Evolutionary conservation across 2,888 invertebrate genomes (phyloP).

Genomic region (Himalopsyche anomala): DNA sequence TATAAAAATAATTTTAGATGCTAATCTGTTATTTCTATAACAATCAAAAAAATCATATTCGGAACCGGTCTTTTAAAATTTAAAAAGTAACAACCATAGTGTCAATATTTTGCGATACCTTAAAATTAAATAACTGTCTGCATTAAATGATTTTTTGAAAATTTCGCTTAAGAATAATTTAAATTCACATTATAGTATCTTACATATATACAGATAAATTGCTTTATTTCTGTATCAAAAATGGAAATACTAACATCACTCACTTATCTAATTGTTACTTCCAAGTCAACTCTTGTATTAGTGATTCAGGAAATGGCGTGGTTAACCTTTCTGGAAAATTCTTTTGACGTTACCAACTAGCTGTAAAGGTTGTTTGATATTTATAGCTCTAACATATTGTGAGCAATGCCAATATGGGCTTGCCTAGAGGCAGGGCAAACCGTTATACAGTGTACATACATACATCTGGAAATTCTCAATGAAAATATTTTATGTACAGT

Average conservation of each 20-base stretch:
- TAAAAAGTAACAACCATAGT: too few relatives aligned
- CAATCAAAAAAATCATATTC: too few relatives aligned
- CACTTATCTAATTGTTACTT: conserved; percentile 5
- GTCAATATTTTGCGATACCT: too few relatives aligned
- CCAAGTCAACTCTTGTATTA: not conserved
- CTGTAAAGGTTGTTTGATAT: conserved; percentile 2
- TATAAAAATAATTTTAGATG: too few relatives aligned
- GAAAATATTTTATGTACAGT: not conserved
- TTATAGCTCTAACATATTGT: conserved; percentile 1
- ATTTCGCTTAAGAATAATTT: too few relatives aligned
- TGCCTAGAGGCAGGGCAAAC: not conserved
- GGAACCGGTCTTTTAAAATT: too few relatives aligned
- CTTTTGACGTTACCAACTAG: conserved; percentile 11
- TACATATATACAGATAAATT: too few relatives aligned
- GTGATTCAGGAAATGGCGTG: not conserved
- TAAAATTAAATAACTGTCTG: too few relatives aligned
- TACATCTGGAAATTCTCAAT: not conserved
- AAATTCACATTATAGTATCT: too few relatives aligned
- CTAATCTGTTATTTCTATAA: too few relatives aligned
- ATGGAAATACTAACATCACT: not conserved
- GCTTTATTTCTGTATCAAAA: too few relatives aligned
- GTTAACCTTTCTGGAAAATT: conserved; percentile 22
- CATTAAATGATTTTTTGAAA: too few relatives aligned
- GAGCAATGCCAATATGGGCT: conserved; percentile 26
- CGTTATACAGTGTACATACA: not conserved